These are phyloP conservation scores for Nothobranchius kuhntae DNA, from an alignment of 2,113 vertebrate species.

Conservation along the genomic window DNA sequence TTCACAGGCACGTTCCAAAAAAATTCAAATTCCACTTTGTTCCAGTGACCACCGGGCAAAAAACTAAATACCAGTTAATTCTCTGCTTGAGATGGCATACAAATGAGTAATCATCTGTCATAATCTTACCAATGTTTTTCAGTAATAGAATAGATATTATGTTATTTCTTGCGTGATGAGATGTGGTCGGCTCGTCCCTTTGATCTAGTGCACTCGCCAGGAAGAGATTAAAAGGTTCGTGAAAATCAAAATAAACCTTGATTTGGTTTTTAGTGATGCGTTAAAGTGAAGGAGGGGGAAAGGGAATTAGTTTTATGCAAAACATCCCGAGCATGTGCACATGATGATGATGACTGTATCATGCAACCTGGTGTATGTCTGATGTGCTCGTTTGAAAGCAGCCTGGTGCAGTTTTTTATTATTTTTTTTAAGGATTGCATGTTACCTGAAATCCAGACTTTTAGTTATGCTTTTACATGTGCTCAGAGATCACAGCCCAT, in stretches of 20 bases:
- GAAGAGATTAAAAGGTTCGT: slow-evolving; percentile 73
- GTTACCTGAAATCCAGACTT: slow-evolving; percentile 65
- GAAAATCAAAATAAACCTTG: slow-evolving; percentile 70
- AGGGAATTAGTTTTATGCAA: slow-evolving; percentile 59
- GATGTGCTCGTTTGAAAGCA: slow-evolving; percentile 53
- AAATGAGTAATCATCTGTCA: slow-evolving; percentile 64
- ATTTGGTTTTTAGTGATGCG: slow-evolving; percentile 54
- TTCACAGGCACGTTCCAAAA: slow-evolving; percentile 16
- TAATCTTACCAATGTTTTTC: slow-evolving; percentile 66
- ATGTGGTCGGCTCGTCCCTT: slow-evolving; percentile 59
- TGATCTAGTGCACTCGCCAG: slow-evolving; percentile 73
- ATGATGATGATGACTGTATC: slow-evolving; percentile 31
- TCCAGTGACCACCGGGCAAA: slow-evolving; percentile 48
- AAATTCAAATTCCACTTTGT: slow-evolving; percentile 47
- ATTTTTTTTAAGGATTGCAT: slow-evolving; percentile 50
- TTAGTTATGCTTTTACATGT: slow-evolving; percentile 64
- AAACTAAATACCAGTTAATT: slow-evolving; percentile 64
- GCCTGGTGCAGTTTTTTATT: slow-evolving; percentile 42
- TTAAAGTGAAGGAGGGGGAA: slow-evolving; percentile 39
- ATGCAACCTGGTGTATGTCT: slow-evolving; percentile 42
- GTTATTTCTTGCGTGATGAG: slow-evolving; percentile 69
- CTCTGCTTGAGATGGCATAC: slow-evolving; percentile 63
- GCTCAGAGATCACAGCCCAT: slow-evolving; percentile 67
- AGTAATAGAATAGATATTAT: slow-evolving; percentile 64
- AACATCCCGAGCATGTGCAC: slow-evolving; percentile 31